A percentile compares a stretch with the other conserved stretches of the same genome.
phyloP scores from a whole-genome alignment of 2,113 vertebrate species.

The Oxyura jamaicensis region DNA sequence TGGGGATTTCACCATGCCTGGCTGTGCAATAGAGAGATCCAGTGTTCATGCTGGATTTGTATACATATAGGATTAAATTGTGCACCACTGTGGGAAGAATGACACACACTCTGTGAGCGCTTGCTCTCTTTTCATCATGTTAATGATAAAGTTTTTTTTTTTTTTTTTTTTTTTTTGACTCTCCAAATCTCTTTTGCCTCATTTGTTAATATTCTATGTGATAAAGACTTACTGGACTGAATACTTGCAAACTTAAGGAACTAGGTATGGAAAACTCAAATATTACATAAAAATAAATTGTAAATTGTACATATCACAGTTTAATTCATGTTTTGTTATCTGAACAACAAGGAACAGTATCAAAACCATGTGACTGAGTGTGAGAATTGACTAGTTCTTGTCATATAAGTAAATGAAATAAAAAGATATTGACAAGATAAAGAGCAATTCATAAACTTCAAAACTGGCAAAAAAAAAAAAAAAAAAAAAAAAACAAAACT shows the following conservation, averaged over 20 bases:
- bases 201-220: neutral
- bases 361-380: neutral
- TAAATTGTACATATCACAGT: neutral
- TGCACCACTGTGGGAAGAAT: neutral
- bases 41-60: neutral
- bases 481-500: neutral
- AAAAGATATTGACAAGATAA: neutral
- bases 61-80: neutral
- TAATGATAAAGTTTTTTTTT: neutral
- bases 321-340: neutral
- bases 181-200: neutral
- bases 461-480: neutral
- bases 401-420: neutral
- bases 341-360: neutral
- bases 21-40: accelerated
- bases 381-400: neutral
- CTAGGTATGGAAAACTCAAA: neutral
- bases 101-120: neutral
- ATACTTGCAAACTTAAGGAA: neutral
- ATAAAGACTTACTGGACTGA: neutral
- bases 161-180: neutral
- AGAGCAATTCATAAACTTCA: neutral
- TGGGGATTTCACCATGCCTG: neutral
- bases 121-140: neutral
- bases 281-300: neutral